These are phyloP conservation scores for Oscheius sp. DNA, from an alignment of 2,888 invertebrate species.

Conservation along the genomic window DNA sequence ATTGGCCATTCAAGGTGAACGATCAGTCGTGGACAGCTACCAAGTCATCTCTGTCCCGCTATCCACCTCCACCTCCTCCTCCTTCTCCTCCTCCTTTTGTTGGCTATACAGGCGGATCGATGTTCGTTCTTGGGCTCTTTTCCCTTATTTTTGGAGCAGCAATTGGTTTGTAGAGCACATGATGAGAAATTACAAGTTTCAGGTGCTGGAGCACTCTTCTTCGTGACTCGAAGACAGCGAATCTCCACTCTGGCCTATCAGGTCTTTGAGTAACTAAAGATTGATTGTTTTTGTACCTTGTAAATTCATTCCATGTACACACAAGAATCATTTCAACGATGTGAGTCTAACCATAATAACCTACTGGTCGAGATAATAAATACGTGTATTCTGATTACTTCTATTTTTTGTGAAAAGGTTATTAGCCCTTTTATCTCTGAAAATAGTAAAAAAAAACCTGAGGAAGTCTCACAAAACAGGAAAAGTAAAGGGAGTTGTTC, in stretches of 20 bases:
- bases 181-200: constrained; percentile 2
- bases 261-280: constrained; percentile 54
- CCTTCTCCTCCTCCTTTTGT: constrained; percentile 40
- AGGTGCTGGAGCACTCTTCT: constrained; percentile 54
- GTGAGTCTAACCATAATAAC: constrained; percentile 13
- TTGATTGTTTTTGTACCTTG: background rate
- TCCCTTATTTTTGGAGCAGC: constrained; percentile 52
- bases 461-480: too few relatives aligned
- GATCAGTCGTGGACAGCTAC: constrained; percentile 43
- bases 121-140: constrained; percentile 61
- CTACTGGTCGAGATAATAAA: constrained; percentile 16
- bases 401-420: background rate
- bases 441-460: too few relatives aligned
- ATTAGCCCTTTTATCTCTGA: too few relatives aligned
- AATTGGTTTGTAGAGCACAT: constrained; percentile 39
- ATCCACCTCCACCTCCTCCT: constrained; percentile 30
- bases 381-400: constrained; percentile 18
- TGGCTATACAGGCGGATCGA: constrained; percentile 60
- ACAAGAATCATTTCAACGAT: background rate
- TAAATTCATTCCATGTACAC: constrained; percentile 28
- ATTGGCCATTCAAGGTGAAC: constrained; percentile 30
- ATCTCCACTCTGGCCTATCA: constrained; percentile 62
- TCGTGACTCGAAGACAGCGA: constrained; percentile 47
- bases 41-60: constrained; percentile 37
- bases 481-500: too few relatives aligned